Evolutionary conservation across 2,113 vertebrate species (phyloP).

Genomic region (Ophthalmolycus amberensis): DNA sequence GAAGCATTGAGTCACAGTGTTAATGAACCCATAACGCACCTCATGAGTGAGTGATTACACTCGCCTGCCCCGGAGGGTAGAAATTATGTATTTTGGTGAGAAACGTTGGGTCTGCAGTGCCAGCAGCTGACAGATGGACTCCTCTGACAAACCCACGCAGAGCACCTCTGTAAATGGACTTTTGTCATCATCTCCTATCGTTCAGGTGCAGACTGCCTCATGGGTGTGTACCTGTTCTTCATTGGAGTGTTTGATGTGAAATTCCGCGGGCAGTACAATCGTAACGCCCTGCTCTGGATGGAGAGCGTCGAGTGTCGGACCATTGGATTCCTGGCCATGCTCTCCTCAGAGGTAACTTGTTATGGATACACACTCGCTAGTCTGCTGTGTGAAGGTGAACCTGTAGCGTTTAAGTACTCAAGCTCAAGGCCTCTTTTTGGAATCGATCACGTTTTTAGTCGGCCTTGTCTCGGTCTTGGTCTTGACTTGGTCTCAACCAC

Average conservation of each 20-base stretch:
- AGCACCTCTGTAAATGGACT: neutral
- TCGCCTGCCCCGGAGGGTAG: neutral
- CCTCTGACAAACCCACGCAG: neutral
- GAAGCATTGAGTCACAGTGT: neutral
- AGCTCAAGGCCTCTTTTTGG: neutral
- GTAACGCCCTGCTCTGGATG: constrained; percentile 88
- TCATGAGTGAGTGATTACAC: neutral
- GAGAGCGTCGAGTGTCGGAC: constrained; percentile 85
- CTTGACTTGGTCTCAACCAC: too few species aligned
- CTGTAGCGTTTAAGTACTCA: neutral
- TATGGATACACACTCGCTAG: neutral
- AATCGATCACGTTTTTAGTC: too few species aligned
- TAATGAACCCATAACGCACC: neutral
- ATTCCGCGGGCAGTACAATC: constrained; percentile 87
- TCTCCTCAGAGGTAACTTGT: constrained; percentile 85
- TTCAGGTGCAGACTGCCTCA: constrained; percentile 89
- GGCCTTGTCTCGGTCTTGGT: too few species aligned
- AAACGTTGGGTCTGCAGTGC: neutral
- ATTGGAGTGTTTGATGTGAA: constrained; percentile 86
- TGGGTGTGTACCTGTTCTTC: constrained; percentile 91
- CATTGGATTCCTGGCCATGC: constrained; percentile 87
- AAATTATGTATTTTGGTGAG: constrained; percentile 1
- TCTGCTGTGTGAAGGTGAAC: neutral
- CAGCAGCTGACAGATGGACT: constrained; percentile 10
- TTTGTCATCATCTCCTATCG: neutral